phyloP scores from a whole-genome alignment of 2,888 invertebrate species.

The Trissolcus japonicus region DNA sequence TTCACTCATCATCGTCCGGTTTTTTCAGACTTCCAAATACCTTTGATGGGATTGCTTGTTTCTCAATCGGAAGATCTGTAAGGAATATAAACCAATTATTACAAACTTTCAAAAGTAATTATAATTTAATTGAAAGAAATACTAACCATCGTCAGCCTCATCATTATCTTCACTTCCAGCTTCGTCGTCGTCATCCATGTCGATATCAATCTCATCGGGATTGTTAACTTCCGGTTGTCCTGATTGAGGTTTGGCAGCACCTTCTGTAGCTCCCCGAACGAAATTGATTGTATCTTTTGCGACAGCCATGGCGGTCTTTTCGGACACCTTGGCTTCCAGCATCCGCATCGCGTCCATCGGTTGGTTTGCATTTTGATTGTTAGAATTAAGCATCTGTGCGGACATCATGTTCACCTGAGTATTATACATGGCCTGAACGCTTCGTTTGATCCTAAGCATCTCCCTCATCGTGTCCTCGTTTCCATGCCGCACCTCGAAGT shows the following conservation, averaged over 20 bases:
- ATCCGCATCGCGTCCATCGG: constrained; percentile 90
- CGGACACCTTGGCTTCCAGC: constrained; percentile 88
- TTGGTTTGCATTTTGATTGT: constrained; percentile 84
- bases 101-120: background rate
- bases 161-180: constrained; percentile 76
- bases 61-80: constrained; percentile 85
- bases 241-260: constrained; percentile 80
- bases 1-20: constrained; percentile 67
- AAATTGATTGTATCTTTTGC: constrained; percentile 84
- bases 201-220: constrained; percentile 93
- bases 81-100: constrained; percentile 21
- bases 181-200: constrained; percentile 81
- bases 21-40: constrained; percentile 90
- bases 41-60: constrained; percentile 90
- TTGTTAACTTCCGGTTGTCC: constrained; percentile 83
- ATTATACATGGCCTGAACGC: constrained; percentile 98
- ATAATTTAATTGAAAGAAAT: background rate
- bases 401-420: constrained; percentile 99
- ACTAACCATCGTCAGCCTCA: constrained; percentile 76
- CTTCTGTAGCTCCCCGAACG: constrained; percentile 91
- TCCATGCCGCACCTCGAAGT: constrained; percentile 98
- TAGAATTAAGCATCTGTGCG: constrained; percentile 93
- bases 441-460: constrained; percentile 97
- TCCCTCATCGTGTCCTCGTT: constrained; percentile 99
- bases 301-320: constrained; percentile 54